Evolutionary conservation across 2,113 vertebrate genomes (phyloP).

Genomic region (Pseudopipra pipra): DNA sequence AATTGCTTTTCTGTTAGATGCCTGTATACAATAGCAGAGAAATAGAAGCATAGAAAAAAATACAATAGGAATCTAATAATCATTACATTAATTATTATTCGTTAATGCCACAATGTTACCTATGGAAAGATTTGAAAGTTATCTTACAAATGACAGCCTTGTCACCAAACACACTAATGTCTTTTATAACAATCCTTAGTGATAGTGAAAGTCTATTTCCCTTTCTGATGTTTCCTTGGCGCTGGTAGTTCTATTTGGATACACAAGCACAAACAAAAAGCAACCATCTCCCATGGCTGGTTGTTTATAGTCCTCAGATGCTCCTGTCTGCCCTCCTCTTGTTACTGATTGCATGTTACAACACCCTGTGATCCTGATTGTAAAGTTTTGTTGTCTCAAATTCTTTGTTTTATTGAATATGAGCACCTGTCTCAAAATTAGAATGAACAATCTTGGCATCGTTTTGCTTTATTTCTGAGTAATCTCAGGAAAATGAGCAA

Average conservation of each 20-base stretch:
- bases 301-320: background rate
- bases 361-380: background rate
- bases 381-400: background rate
- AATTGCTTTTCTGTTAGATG: background rate
- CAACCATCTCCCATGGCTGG: background rate
- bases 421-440: background rate
- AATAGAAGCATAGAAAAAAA: background rate
- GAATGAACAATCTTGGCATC: background rate
- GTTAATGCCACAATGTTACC: background rate
- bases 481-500: background rate
- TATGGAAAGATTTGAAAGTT: background rate
- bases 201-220: background rate
- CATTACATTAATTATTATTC: background rate
- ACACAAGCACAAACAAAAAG: background rate
- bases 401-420: background rate
- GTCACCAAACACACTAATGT: background rate
- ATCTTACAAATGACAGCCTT: background rate
- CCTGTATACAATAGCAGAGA: background rate
- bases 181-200: background rate
- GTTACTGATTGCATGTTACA: background rate
- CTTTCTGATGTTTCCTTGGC: background rate
- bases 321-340: background rate
- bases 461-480: background rate
- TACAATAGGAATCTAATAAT: background rate
- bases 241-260: background rate